Base-by-base conservation (phyloP, 1,140 invertebrate species). In the Mercenaria mercenaria region DNA sequence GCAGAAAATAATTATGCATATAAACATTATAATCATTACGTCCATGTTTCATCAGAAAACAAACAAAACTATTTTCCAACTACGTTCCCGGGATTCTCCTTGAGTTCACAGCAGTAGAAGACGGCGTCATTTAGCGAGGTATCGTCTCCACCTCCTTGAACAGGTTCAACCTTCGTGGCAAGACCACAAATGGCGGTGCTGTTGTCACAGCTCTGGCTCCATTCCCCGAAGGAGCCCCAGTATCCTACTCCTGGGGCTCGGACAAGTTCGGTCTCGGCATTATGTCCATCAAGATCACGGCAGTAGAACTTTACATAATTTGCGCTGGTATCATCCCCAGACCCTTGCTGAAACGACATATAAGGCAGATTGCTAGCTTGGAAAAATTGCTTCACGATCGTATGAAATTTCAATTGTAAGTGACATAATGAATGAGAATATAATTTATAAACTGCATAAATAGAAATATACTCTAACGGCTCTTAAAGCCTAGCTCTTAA, bases 131-230 rank as follows among this genome's bases (percentile, higher is more conserved):
- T 79, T 1, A 79, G 26, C 6, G 76, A 20, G 15, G 50, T 79
- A 26, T 79, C 76, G 32, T 79, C 76, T 3, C 50, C 50, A 29
- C 34, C 29, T 1, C 23, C 20, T 79, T 79, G 76, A n/a, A 10
- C 2, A 10, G 47, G 4, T 56, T 79, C 76, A 18, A 79, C 37
- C 15, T 29, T 50, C 6, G 76, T 79, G 1, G 47, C 10, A 23
- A 79, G 4, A 2, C 76, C 76, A 39, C 76, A 79, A 6, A 79
- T 79, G 6, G 76, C 76, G 15, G 76, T 59, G n/a, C 56, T 56
- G 6, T 8, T 13, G 20, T 23, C 26, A 37, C 76, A 79, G 2
- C n/a, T 56, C n/a, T 29, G 10, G 23, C 76, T 79, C 43, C 47
- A 79, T 13, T 29, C 47, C 18, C 50, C 50, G 34, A 32, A 59